These are phyloP conservation scores for Rhinichthys osculus DNA, from an alignment of 2,797 vertebrate genomes.

Conservation along the genomic window DNA sequence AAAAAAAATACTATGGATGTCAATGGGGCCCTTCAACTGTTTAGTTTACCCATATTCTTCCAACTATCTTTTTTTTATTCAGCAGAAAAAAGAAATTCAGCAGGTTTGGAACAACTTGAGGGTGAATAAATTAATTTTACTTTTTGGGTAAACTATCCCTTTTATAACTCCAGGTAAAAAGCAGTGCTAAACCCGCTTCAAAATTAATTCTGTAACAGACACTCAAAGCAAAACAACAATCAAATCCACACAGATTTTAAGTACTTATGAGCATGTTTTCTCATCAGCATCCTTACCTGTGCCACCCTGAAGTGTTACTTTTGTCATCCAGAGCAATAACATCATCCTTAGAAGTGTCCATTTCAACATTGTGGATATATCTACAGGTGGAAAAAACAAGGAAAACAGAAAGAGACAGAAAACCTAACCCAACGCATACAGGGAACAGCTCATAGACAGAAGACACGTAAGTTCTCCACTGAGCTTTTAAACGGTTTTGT, in stretches of 20 bases:
- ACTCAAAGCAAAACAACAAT: background rate
- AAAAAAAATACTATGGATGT: too few relatives aligned
- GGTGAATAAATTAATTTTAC: too few relatives aligned
- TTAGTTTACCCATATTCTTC: too few relatives aligned
- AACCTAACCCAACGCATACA: slow-evolving; percentile 46
- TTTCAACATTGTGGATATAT: slow-evolving; percentile 70
- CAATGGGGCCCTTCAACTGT: too few relatives aligned
- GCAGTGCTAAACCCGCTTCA: too few relatives aligned
- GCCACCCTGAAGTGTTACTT: slow-evolving; percentile 61
- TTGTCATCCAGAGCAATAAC: slow-evolving; percentile 72
- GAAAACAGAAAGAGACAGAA: slow-evolving; percentile 32
- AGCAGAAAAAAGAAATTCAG: too few relatives aligned
- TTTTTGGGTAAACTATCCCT: too few relatives aligned
- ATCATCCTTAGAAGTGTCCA: slow-evolving; percentile 65
- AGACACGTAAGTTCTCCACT: slow-evolving; percentile 34
- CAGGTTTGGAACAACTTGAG: too few relatives aligned
- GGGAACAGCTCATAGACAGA: slow-evolving; percentile 48
- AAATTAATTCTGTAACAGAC: background rate
- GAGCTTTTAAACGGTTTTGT: slow-evolving; percentile 72
- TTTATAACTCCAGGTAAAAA: too few relatives aligned
- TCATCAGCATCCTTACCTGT: slow-evolving; percentile 66
- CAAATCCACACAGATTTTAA: background rate
- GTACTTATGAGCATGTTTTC: background rate
- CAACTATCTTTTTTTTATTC: too few relatives aligned
- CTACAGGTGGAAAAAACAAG: background rate